Evolutionary conservation across 2,888 invertebrate species (phyloP).

Genomic region (Osmoderma eremita): DNA sequence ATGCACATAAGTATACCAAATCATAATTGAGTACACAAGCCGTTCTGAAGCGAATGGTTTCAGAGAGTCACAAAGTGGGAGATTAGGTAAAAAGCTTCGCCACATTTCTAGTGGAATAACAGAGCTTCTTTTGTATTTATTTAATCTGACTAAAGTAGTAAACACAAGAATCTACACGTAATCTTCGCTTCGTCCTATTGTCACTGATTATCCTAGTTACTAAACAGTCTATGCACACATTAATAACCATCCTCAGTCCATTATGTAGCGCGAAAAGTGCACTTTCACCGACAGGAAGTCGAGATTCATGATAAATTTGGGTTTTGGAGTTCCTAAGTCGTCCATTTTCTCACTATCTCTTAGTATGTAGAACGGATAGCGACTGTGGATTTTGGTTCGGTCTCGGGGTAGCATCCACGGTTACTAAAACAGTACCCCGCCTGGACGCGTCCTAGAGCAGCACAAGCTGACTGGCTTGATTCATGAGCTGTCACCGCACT

Average conservation of each 20-base stretch:
- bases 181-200: no score
- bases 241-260: neutral
- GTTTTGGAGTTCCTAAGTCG: slow-evolving; percentile 39
- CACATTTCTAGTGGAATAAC: no score
- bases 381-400: slow-evolving; percentile 44
- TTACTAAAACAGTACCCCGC: slow-evolving; percentile 48
- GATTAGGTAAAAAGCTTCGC: no score
- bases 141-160: no score
- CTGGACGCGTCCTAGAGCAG: slow-evolving; percentile 51
- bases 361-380: slow-evolving; percentile 39
- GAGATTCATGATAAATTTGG: slow-evolving; percentile 40
- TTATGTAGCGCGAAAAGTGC: neutral
- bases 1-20: no score
- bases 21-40: no score
- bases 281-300: slow-evolving; percentile 9
- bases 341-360: slow-evolving; percentile 27
- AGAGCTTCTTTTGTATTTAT: no score
- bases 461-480: slow-evolving; percentile 54
- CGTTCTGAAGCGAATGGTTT: no score
- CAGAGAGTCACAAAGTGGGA: no score
- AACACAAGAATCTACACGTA: no score
- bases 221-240: no score
- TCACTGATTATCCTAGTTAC: no score
- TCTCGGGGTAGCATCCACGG: slow-evolving; percentile 11
- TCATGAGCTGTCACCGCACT: slow-evolving; percentile 55